Evolutionary conservation across 37 sponge, comb jelly and placozoan genomes (phyloP).

Genomic region (Ephydatia muelleri): DNA sequence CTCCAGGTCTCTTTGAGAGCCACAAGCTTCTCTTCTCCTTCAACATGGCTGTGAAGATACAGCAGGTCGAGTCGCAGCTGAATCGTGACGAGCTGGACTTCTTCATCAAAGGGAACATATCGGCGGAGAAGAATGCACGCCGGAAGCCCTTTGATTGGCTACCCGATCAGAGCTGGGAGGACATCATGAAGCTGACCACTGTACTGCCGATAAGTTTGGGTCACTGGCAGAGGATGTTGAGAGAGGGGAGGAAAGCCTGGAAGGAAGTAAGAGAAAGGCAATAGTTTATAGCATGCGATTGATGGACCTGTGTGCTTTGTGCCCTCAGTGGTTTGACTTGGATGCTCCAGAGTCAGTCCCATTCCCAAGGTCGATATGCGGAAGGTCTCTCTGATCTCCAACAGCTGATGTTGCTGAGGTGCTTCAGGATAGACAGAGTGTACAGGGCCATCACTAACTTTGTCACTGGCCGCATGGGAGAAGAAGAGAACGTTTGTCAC

Average conservation of each 20-base stretch:
- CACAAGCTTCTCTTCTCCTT: slow-evolving; percentile 99
- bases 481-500: slow-evolving; percentile 86
- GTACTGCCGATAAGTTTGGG: slow-evolving; percentile 82
- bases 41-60: slow-evolving; percentile 98
- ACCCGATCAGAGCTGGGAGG: slow-evolving; percentile 99
- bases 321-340: slow-evolving; percentile 85
- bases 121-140: slow-evolving; percentile 91
- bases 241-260: slow-evolving; percentile 77
- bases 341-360: slow-evolving; percentile 90
- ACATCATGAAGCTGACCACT: slow-evolving; percentile 80
- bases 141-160: slow-evolving; percentile 93
- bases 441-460: slow-evolving; percentile 96
- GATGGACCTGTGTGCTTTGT: neutral
- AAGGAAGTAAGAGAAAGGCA: slow-evolving; percentile 54
- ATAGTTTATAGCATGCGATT: neutral
- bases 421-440: slow-evolving; percentile 97
- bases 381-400: slow-evolving; percentile 82
- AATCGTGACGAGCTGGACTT: slow-evolving; percentile 94
- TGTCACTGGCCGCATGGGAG: slow-evolving; percentile 94
- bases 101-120: slow-evolving; percentile 98
- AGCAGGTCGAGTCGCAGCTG: slow-evolving; percentile 78
- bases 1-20: slow-evolving; percentile 91
- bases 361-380: slow-evolving; percentile 80
- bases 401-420: slow-evolving; percentile 86
- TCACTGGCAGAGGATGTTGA: slow-evolving; percentile 89